A percentile compares a stretch with the other conserved stretches of the same genome.
These are phyloP conservation scores for Cosmopolites sordidus DNA, from an alignment of 2,888 invertebrate genomes.

Conservation along the genomic window DNA sequence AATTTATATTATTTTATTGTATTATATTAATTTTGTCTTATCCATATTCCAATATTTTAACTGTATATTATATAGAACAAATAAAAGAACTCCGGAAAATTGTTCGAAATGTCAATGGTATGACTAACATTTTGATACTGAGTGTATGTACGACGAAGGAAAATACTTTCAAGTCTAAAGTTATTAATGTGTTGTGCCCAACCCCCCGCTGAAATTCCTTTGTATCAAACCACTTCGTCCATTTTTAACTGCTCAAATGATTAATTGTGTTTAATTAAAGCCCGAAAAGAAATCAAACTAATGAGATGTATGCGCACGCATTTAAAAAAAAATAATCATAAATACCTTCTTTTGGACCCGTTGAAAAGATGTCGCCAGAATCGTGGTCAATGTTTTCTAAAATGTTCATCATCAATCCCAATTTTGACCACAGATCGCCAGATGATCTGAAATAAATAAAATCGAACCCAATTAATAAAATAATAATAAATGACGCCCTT, in stretches of 20 bases:
- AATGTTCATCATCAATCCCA: slow-evolving; percentile 73
- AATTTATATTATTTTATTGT: too few species aligned
- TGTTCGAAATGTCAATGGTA: too few species aligned
- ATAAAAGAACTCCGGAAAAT: too few species aligned
- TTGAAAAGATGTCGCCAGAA: slow-evolving; percentile 45
- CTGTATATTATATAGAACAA: too few species aligned
- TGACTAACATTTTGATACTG: not conserved
- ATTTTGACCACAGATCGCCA: slow-evolving; percentile 73
- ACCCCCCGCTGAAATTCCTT: slow-evolving; percentile 19
- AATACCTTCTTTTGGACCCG: slow-evolving; percentile 54
- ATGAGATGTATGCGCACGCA: too few species aligned
- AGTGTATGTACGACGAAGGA: slow-evolving; percentile 16
- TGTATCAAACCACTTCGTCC: not conserved
- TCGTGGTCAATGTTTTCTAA: slow-evolving; percentile 64
- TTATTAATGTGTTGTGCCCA: slow-evolving; percentile 22
- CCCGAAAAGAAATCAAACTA: not conserved
- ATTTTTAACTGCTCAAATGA: slow-evolving; percentile 1
- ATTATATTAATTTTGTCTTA: too few species aligned
- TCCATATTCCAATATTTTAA: too few species aligned
- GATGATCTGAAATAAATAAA: slow-evolving; percentile 53
- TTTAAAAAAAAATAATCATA: slow-evolving; percentile 9
- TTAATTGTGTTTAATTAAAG: not conserved
- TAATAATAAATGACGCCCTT: too few species aligned
- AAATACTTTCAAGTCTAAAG: slow-evolving; percentile 19
- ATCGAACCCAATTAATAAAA: not conserved